A percentile compares a stretch with the other conserved stretches of the same genome.
These are phyloP conservation scores for Tachina lurida DNA, from an alignment of 2,888 invertebrate genomes.

Conservation along the genomic window DNA sequence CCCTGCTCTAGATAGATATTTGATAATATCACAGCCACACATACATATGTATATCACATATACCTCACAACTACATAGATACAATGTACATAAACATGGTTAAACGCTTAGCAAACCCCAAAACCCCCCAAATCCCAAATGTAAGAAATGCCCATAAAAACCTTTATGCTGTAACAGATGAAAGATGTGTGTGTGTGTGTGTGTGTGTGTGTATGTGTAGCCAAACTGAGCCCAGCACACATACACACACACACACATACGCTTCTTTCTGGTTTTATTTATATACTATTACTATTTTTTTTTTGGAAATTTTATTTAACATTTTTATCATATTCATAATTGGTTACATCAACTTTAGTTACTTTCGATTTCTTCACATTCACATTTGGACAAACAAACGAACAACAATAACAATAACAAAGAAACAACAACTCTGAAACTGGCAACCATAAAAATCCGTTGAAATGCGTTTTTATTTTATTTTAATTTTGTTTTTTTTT, in stretches of 20 bases:
- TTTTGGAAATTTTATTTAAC: slow-evolving; percentile 39
- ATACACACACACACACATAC: not conserved
- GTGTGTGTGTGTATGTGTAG: too few species aligned
- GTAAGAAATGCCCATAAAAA: too few species aligned
- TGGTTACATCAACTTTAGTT: slow-evolving; percentile 69
- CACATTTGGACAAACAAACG: slow-evolving; percentile 29
- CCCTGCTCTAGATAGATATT: too few species aligned
- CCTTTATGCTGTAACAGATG: too few species aligned
- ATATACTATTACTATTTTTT: slow-evolving; percentile 10
- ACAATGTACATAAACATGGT: too few species aligned
- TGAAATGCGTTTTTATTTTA: slow-evolving; percentile 53
- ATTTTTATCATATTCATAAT: slow-evolving; percentile 68
- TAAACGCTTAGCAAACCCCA: too few species aligned
- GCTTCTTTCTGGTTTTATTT: not conserved
- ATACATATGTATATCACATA: too few species aligned
- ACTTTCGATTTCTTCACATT: slow-evolving; percentile 68
- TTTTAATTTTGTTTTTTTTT: too few species aligned
- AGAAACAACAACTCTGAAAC: slow-evolving; percentile 6
- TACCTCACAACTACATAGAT: too few species aligned
- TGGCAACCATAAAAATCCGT: slow-evolving; percentile 45
- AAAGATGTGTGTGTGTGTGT: too few species aligned
- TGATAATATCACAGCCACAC: too few species aligned
- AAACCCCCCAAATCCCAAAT: too few species aligned
- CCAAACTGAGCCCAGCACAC: not conserved
- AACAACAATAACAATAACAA: not conserved